Conservation (phyloP, 2,797 vertebrate species). For the Buceros bicornis region DNA sequence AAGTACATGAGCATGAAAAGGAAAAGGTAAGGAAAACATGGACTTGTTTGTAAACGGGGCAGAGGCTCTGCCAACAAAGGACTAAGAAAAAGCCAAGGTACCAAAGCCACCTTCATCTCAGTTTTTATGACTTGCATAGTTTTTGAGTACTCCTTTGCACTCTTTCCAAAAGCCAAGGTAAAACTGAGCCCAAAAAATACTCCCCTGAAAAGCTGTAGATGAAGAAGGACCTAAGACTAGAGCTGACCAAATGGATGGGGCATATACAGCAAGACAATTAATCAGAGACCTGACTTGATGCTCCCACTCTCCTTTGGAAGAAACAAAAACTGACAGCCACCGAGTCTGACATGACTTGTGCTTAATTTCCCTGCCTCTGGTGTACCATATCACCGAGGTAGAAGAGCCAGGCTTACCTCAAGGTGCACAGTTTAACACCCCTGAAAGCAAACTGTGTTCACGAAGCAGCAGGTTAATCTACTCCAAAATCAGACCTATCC, state of each 20-base stretch:
- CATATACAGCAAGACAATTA: background rate
- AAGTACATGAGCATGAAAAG: background rate
- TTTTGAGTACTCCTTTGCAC: background rate
- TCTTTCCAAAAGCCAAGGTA: background rate
- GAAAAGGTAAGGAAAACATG: background rate
- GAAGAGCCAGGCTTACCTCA: background rate
- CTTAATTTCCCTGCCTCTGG: background rate
- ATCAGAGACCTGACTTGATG: background rate
- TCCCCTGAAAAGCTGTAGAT: background rate
- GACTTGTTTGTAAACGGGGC: accelerated
- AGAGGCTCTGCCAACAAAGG: background rate
- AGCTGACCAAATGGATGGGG: background rate
- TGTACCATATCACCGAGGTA: accelerated
- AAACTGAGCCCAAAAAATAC: background rate
- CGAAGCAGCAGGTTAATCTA: background rate
- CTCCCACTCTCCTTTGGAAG: background rate
- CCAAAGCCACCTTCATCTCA: background rate
- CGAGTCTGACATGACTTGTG: accelerated
- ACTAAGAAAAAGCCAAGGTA: background rate
- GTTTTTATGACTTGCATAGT: background rate
- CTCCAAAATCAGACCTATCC: background rate
- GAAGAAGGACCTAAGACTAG: background rate
- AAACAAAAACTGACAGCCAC: background rate
- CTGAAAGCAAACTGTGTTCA: background rate
- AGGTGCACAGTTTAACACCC: background rate